Conservation (phyloP, 2,113 vertebrate genomes). For the Rostratula benghalensis region DNA sequence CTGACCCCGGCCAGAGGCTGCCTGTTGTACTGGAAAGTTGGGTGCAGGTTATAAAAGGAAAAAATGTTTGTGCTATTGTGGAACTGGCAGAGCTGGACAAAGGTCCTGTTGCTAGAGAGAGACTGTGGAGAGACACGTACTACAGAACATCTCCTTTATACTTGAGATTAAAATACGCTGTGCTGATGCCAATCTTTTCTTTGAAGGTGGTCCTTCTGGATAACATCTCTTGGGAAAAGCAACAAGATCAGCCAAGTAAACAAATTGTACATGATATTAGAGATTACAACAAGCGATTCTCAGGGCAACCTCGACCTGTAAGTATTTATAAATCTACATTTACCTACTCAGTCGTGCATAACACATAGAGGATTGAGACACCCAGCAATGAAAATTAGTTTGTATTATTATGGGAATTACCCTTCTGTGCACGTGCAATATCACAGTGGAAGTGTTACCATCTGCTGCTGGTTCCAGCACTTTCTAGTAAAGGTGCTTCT, state of each 20-base stretch:
- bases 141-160: background rate
- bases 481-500: background rate
- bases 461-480: background rate
- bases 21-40: background rate
- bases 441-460: background rate
- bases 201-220: constrained; percentile 53
- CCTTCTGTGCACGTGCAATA: background rate
- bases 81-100: background rate
- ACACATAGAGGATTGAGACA: background rate
- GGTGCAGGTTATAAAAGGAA: background rate
- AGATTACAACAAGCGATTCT: constrained; percentile 85
- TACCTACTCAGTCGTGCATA: background rate
- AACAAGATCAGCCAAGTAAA: constrained; percentile 34
- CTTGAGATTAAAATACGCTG: background rate
- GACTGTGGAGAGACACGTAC: background rate
- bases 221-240: constrained; percentile 34
- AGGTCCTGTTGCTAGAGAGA: background rate
- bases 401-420: background rate
- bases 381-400: background rate
- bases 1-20: background rate
- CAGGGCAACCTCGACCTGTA: constrained; percentile 77
- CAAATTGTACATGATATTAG: constrained; percentile 73
- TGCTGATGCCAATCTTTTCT: background rate
- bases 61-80: background rate
- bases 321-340: constrained; percentile 25